These are phyloP conservation scores for Actenoides lindsayi DNA, from an alignment of 2,113 vertebrate genomes.

Conservation along the genomic window DNA sequence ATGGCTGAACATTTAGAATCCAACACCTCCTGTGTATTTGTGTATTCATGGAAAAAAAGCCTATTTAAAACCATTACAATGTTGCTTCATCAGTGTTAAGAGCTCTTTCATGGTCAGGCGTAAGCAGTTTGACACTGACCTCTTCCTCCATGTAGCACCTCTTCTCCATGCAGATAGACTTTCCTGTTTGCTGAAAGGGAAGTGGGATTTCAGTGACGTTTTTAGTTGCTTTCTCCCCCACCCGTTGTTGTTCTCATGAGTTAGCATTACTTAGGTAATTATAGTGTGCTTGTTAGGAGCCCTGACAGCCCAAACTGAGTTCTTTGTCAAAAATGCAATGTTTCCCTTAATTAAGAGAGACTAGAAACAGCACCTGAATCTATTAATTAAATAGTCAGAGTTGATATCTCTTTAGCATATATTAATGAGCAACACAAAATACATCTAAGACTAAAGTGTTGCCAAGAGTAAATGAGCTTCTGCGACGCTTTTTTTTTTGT, in stretches of 20 bases:
- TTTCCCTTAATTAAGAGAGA: constrained; percentile 45
- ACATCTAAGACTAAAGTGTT: background rate
- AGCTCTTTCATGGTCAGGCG: background rate
- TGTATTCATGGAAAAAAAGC: rapidly evolving
- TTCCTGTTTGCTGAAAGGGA: background rate
- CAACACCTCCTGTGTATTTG: background rate
- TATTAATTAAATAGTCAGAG: constrained; percentile 47
- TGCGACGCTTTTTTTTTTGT: background rate
- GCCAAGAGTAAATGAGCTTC: background rate
- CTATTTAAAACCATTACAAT: background rate
- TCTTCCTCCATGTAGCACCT: background rate
- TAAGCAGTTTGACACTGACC: background rate
- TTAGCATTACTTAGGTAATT: constrained; percentile 43
- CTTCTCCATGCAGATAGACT: background rate
- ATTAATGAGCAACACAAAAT: constrained; percentile 27
- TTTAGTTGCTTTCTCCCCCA: background rate
- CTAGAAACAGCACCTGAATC: constrained; percentile 54
- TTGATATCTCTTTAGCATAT: constrained; percentile 5
- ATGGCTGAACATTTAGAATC: background rate
- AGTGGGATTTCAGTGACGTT: background rate
- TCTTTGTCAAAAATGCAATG: constrained; percentile 4
- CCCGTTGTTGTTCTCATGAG: background rate
- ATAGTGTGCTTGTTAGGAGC: background rate
- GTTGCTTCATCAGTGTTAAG: background rate
- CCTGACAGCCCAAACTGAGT: constrained; percentile 28